These are phyloP conservation scores for Halcyon senegalensis DNA, from an alignment of 2,113 vertebrate species.

Conservation along the genomic window DNA sequence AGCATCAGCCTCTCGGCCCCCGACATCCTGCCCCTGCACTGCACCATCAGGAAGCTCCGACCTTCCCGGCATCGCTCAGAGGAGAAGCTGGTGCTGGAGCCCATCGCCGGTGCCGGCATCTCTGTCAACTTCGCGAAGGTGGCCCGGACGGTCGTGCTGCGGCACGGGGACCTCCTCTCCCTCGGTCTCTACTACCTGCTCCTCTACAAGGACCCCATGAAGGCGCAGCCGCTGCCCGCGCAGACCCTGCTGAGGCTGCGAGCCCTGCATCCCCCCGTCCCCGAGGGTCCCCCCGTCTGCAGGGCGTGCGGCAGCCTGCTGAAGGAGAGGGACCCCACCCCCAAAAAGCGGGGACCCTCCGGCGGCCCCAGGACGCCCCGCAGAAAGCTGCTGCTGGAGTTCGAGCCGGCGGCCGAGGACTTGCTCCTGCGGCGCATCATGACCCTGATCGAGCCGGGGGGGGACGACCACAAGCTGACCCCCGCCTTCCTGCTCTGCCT, in stretches of 20 bases:
- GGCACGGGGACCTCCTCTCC: slow-evolving; percentile 92
- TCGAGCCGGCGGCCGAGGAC: slow-evolving; percentile 85
- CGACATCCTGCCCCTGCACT: slow-evolving; percentile 93
- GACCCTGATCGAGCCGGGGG: slow-evolving; percentile 87
- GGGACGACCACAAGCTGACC: slow-evolving; percentile 90
- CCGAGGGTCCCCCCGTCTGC: slow-evolving; percentile 66
- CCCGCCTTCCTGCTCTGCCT: slow-evolving; percentile 94
- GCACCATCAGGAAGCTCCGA: slow-evolving; percentile 75
- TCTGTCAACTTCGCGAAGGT: slow-evolving; percentile 88
- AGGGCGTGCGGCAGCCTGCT: slow-evolving; percentile 81
- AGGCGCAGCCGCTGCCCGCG: slow-evolving; percentile 83
- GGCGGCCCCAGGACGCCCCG: slow-evolving; percentile 53
- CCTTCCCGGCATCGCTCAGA: slow-evolving; percentile 50
- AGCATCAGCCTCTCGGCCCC: slow-evolving; percentile 94
- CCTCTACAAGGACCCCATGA: slow-evolving; percentile 90
- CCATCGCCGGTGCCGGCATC: slow-evolving; percentile 81
- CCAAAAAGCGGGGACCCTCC: slow-evolving; percentile 21
- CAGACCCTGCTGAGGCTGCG: slow-evolving; percentile 85
- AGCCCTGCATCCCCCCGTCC: slow-evolving; percentile 70
- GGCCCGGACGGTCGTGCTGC: slow-evolving; percentile 81
- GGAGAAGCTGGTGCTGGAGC: slow-evolving; percentile 79
- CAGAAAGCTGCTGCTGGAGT: slow-evolving; percentile 86
- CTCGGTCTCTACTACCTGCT: slow-evolving; percentile 93
- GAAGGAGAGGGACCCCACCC: slow-evolving; percentile 36
- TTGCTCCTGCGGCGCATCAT: slow-evolving; percentile 86